A percentile compares a stretch with the other conserved stretches of the same genome.
phyloP scores from a whole-genome alignment of 2,797 vertebrate genomes.

The Rhinella marina region DNA sequence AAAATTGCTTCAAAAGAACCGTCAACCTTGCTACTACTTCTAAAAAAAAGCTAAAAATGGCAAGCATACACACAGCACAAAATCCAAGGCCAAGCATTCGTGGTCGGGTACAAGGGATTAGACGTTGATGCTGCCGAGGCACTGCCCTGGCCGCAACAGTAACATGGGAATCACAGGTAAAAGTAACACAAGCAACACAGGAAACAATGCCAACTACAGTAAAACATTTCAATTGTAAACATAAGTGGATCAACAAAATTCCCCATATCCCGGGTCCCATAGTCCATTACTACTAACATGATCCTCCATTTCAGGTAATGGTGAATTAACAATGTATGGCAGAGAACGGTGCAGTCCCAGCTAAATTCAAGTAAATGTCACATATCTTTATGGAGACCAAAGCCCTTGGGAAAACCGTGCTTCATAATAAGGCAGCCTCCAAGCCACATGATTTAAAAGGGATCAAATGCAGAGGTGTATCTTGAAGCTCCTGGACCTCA shows the following conservation, averaged over 20 bases:
- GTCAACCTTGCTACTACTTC: not conserved
- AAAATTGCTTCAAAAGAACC: not conserved
- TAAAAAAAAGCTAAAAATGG: not conserved
- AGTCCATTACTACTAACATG: not conserved
- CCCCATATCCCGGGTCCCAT: not conserved
- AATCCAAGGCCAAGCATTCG: not conserved
- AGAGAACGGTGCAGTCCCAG: not conserved
- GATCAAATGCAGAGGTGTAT: not conserved
- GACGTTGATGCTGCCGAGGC: not conserved
- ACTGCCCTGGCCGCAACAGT: not conserved
- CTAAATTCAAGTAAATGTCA: not conserved
- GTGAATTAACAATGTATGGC: not conserved
- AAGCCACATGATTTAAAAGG: not conserved
- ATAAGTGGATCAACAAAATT: not conserved
- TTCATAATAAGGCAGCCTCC: not conserved
- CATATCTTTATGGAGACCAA: not conserved
- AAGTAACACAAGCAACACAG: not conserved
- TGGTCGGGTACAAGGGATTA: not conserved
- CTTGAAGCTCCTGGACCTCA: too few species aligned
- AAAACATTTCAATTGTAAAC: constrained; percentile 18
- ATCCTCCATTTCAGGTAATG: not conserved
- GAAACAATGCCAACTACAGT: constrained; percentile 1
- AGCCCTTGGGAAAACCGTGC: not conserved
- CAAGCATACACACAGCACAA: not conserved
- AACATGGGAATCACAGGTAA: not conserved